phyloP scores from a whole-genome alignment of 1,140 invertebrate genomes.

The Zelostemma sp. region DNA sequence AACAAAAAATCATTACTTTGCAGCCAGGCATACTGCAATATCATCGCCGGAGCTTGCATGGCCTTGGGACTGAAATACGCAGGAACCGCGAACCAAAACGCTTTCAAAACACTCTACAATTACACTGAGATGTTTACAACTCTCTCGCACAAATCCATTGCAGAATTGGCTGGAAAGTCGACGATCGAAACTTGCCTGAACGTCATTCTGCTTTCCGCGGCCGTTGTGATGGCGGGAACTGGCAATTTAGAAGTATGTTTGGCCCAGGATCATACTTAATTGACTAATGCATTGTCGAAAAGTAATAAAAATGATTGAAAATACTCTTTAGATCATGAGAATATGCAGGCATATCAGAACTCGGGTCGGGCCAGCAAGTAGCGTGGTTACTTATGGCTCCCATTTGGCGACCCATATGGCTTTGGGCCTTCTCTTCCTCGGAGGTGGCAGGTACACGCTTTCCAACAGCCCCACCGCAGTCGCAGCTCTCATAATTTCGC shows the following conservation, averaged over 20 bases:
- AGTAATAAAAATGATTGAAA: no score
- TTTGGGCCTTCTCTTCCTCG: slow-evolving; percentile 91
- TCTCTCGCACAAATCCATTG: slow-evolving; percentile 77
- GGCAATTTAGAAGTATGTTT: slow-evolving; percentile 84
- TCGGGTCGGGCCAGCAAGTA: slow-evolving; percentile 75
- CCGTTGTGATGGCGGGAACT: slow-evolving; percentile 93
- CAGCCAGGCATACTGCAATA: slow-evolving; percentile 96
- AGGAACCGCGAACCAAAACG: slow-evolving; percentile 87
- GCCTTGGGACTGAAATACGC: slow-evolving; percentile 95
- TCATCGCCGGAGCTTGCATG: slow-evolving; percentile 94
- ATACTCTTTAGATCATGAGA: slow-evolving; percentile 73
- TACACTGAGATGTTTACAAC: slow-evolving; percentile 78
- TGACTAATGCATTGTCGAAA: no score
- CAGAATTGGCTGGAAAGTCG: slow-evolving; percentile 89
- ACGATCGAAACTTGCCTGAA: slow-evolving; percentile 92
- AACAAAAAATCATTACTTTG: slow-evolving; percentile 48
- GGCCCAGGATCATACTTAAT: no score
- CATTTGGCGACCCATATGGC: slow-evolving; percentile 96
- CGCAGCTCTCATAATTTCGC: slow-evolving; percentile 90
- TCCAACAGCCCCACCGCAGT: slow-evolving; percentile 86
- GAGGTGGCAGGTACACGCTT: slow-evolving; percentile 91
- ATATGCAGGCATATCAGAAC: slow-evolving; percentile 87
- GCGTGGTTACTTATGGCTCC: slow-evolving; percentile 87
- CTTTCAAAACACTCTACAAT: slow-evolving; percentile 81
- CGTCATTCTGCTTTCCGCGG: slow-evolving; percentile 83